phyloP scores from a whole-genome alignment of 2,113 vertebrate species.

The Colinus virginianus region DNA sequence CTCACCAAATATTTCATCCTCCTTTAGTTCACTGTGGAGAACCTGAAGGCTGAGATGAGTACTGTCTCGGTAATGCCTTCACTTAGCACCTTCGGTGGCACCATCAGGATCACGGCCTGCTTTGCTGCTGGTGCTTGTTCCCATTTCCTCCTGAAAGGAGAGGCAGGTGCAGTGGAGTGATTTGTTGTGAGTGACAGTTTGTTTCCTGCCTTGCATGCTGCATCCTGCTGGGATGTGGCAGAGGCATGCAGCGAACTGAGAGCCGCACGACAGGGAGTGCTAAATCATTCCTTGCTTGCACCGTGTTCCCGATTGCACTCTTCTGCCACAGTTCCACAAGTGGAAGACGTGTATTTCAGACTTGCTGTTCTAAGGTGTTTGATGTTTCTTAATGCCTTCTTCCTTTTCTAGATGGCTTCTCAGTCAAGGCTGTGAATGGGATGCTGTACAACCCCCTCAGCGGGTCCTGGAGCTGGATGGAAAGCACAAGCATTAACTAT shows the following conservation, averaged over 20 bases:
- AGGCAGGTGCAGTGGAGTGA: neutral
- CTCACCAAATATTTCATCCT: neutral
- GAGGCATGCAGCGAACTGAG: neutral
- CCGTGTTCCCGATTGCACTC: neutral
- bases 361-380: neutral
- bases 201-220: neutral
- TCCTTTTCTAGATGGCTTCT: constrained; percentile 85
- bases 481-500: constrained; percentile 89
- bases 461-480: constrained; percentile 87
- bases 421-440: constrained; percentile 85
- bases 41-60: neutral
- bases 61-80: neutral
- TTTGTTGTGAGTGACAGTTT: neutral
- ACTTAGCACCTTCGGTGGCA: neutral
- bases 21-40: neutral
- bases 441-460: constrained; percentile 92
- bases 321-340: neutral
- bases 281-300: neutral
- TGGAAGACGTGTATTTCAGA: neutral
- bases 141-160: neutral
- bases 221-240: neutral
- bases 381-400: neutral
- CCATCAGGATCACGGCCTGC: neutral
- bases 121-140: neutral
- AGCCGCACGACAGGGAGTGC: neutral